Percentiles rank a stretch among this genome's conserved stretches.
Evolutionary conservation across 2,797 vertebrate species (phyloP).

Genomic region (Malacoctenus gilli): DNA sequence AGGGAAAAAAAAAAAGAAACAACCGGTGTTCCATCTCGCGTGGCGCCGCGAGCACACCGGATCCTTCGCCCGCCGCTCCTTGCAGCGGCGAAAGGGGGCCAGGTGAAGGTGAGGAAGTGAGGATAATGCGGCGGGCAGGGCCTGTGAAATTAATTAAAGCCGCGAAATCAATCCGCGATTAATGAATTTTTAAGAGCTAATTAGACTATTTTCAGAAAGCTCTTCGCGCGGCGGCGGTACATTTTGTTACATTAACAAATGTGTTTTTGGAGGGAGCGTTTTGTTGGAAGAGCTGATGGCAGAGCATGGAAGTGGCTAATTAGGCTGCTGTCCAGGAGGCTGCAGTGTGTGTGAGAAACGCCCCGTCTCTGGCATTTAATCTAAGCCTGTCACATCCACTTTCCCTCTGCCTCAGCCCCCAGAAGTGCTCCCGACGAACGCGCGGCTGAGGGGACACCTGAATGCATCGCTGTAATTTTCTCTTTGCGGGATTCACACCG

Average conservation of each 20-base stretch:
- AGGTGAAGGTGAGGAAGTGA: constrained; percentile 8
- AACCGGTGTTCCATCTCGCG: constrained; percentile 35
- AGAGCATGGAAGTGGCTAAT: constrained; percentile 80
- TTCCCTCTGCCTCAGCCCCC: constrained; percentile 71
- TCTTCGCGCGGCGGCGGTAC: constrained; percentile 30
- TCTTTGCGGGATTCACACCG: constrained; percentile 57
- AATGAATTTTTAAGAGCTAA: constrained; percentile 35
- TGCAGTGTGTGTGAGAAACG: constrained; percentile 77
- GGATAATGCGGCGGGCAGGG: not conserved
- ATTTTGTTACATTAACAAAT: constrained; percentile 66
- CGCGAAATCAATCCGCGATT: constrained; percentile 34
- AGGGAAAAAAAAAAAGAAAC: no score
- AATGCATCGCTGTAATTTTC: constrained; percentile 76
- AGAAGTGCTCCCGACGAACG: constrained; percentile 67
- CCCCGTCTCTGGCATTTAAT: constrained; percentile 81
- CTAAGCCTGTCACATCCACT: constrained; percentile 82
- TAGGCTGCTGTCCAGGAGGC: constrained; percentile 82
- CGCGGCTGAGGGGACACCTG: constrained; percentile 73
- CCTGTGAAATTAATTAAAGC: constrained; percentile 8
- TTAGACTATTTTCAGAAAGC: constrained; percentile 33
- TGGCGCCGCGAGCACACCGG: constrained; percentile 8
- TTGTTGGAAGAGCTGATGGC: constrained; percentile 73
- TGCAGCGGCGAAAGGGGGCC: constrained; percentile 2
- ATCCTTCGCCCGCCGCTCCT: constrained; percentile 27
- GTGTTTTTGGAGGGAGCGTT: constrained; percentile 63